Conservation (phyloP, 2,888 invertebrate genomes). For the Cephus sareptanus region DNA sequence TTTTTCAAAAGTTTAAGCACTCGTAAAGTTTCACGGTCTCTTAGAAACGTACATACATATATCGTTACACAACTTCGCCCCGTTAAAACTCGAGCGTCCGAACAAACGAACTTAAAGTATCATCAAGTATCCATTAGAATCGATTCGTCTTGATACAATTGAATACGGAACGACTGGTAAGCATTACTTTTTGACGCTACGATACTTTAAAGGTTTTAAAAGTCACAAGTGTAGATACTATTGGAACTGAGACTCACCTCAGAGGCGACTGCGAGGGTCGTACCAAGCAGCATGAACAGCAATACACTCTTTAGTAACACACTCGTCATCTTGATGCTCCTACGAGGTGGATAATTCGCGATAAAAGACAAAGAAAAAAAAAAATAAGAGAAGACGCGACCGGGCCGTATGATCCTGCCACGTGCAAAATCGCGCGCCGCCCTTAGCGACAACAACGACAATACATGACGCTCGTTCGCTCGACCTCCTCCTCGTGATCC, state of each 20-base stretch:
- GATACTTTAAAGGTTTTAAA: background rate
- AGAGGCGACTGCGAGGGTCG: slow-evolving; percentile 27
- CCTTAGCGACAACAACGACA: background rate
- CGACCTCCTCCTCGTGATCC: background rate
- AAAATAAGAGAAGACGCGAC: background rate
- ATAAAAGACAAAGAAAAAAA: background rate
- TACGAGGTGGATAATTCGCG: background rate
- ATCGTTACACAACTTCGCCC: background rate
- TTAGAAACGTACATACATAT: background rate
- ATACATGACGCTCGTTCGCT: slow-evolving; percentile 5
- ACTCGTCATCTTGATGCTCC: slow-evolving; percentile 23
- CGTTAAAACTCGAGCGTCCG: background rate
- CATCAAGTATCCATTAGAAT: background rate
- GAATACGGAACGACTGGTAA: background rate
- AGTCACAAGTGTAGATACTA: background rate
- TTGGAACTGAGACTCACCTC: slow-evolving; percentile 40
- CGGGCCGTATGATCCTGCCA: background rate
- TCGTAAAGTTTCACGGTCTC: background rate
- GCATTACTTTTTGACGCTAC: background rate
- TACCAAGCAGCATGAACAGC: slow-evolving; percentile 31
- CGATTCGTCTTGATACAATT: background rate
- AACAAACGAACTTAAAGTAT: background rate
- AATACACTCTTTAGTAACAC: slow-evolving; percentile 44
- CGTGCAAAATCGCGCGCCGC: background rate
- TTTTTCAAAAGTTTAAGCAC: background rate